Evolutionary conservation across 2,113 vertebrate genomes (phyloP).

Genomic region (Tricholaema leucomelas): DNA sequence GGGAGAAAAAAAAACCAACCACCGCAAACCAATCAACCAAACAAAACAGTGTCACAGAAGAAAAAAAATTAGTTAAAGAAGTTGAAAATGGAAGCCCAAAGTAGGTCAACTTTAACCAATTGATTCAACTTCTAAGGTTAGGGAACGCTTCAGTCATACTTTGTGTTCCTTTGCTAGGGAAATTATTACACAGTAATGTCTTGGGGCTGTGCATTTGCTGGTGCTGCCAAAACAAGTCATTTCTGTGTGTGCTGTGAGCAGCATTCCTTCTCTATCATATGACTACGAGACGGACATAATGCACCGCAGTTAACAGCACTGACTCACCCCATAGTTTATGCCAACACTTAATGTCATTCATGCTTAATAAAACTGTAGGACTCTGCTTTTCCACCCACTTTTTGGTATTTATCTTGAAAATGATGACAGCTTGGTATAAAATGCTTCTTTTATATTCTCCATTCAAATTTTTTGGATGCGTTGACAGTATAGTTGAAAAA

Average conservation of each 20-base stretch:
- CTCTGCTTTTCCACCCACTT: conserved; percentile 55
- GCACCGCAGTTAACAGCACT: conserved; percentile 20
- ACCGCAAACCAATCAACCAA: not conserved
- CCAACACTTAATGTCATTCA: conserved; percentile 60
- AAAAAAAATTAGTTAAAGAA: not conserved
- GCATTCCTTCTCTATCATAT: conserved; percentile 52
- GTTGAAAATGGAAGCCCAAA: conserved; percentile 22
- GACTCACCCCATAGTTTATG: conserved; percentile 47
- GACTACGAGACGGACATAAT: conserved; percentile 38
- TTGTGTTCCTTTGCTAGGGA: conserved; percentile 54
- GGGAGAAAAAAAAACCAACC: no score
- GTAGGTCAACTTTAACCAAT: conserved; percentile 48
- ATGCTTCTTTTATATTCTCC: not conserved
- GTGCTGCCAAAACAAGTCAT: conserved; percentile 56
- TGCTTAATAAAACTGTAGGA: conserved; percentile 46
- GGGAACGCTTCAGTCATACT: conserved; percentile 54
- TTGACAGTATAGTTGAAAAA: not conserved
- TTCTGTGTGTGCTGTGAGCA: conserved; percentile 38
- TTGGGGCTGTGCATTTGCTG: conserved; percentile 16
- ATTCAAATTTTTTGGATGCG: not conserved
- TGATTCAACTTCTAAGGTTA: conserved; percentile 43
- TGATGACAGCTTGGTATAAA: not conserved
- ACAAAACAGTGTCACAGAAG: not conserved
- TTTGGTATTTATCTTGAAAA: conserved; percentile 46
- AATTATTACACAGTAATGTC: conserved; percentile 59